A percentile compares a stretch with the other conserved stretches of the same genome.
Conservation (phyloP, 2,888 invertebrate species). For the Boloria selene region DNA sequence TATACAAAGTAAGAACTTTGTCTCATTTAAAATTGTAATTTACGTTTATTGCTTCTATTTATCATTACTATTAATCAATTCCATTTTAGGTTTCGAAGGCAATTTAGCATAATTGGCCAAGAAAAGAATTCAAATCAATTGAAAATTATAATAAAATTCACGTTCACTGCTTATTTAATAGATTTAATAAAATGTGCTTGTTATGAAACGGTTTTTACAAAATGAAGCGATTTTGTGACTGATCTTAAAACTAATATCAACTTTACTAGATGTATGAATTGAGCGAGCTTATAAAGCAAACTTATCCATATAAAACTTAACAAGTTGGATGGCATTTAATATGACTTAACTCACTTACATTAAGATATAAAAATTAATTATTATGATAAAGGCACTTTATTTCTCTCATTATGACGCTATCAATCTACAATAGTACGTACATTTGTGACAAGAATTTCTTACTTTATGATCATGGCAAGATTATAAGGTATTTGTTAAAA, state of each 20-base stretch:
- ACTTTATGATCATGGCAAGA: conserved; percentile 82
- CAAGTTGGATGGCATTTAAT: conserved; percentile 83
- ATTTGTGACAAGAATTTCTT: conserved; percentile 80
- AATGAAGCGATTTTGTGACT: conserved; percentile 47
- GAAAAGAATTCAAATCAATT: conserved; percentile 18
- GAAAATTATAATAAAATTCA: conserved; percentile 16
- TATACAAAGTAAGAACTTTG: conserved; percentile 60
- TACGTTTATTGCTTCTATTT: conserved; percentile 60
- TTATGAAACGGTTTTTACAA: conserved; percentile 34
- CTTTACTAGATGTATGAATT: conserved; percentile 76
- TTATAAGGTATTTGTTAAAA: conserved; percentile 82
- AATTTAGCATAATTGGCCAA: conserved; percentile 27
- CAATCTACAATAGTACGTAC: conserved; percentile 59
- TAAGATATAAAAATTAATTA: conserved; percentile 70
- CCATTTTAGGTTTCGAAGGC: conserved; percentile 34
- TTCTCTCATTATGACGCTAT: conserved; percentile 64
- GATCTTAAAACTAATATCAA: conserved; percentile 68
- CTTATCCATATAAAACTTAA: conserved; percentile 80
- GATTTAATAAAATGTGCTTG: conserved; percentile 23
- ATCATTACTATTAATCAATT: conserved; percentile 41
- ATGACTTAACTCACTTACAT: conserved; percentile 81
- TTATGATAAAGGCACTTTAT: conserved; percentile 78
- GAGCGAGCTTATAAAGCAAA: conserved; percentile 79
- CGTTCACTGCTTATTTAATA: conserved; percentile 5
- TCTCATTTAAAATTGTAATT: conserved; percentile 63